Base-by-base conservation (phyloP, 1,140 invertebrate genomes). In the Colletes latitarsis region DNA sequence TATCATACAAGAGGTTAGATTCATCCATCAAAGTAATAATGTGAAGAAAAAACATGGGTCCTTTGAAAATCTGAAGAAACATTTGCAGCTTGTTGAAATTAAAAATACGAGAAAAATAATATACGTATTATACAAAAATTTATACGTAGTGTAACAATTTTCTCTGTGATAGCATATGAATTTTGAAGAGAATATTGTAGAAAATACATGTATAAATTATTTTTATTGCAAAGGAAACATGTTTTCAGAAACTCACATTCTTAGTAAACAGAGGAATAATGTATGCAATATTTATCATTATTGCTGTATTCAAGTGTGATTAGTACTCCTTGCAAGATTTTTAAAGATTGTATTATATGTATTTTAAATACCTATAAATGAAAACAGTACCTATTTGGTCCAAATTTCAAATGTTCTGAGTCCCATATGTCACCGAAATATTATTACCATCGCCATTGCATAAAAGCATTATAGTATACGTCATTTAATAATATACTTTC, bases 141-240 rank as follows among this genome's bases (percentile, higher is more conserved):
- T 49, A 74, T 69, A 73, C 46, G 69, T 72, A 70, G 41, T 71
- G 46, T 52, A 67, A 82, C 73, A 76, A 80, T 52, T 77, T 81
- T 75, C 67, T 81, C 77, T 83, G 81, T 81, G 83, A 85, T 83
- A 83, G 41, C 60, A 63, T 76, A 21, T 64, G 68, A 58, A 81
- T 58, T 63, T 66, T 53, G 19, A 67, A 41, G 30, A 17, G 57
- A 49, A 60, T 55, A 17, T 78, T 46, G 30, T 6, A 15, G n/a
- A 62, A 63, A 74, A n/a, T 21, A 19, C 14, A 15, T 57, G 5
- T 19, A 19, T 60, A 55, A 80, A 49, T 30, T 57, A 57, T 53
- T 21, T 43, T 68, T 30, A 55, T 17, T 74, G 10, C 1, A 46
- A 82, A 67, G 2, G 64, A 55, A 73, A 60, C 14, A 57, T 57